phyloP scores from a whole-genome alignment of 2,888 invertebrate species.

The Myopa tessellatipennis region DNA sequence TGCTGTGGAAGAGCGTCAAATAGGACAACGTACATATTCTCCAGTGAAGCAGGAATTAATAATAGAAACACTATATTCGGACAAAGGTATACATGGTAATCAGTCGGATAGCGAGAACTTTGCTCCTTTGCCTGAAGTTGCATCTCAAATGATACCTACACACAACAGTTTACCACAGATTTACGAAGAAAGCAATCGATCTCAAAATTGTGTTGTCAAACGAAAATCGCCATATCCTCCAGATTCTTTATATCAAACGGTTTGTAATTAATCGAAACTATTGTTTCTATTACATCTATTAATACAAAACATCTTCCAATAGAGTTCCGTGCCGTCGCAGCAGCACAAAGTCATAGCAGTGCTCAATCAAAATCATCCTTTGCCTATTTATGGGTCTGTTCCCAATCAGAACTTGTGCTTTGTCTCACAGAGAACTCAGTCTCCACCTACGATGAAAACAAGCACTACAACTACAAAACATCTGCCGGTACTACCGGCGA shows the following conservation, averaged over 20 bases:
- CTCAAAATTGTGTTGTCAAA: constrained; percentile 17
- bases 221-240: neutral
- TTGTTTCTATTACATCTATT: neutral
- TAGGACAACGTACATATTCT: constrained; percentile 13
- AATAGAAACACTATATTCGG: constrained; percentile 26
- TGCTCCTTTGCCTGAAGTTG: neutral
- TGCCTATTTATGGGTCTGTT: neutral
- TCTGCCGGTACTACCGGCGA: neutral
- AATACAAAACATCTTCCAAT: neutral
- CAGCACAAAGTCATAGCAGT: constrained; percentile 22
- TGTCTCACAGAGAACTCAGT: neutral
- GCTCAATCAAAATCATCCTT: constrained; percentile 28
- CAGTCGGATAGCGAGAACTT: constrained; percentile 22
- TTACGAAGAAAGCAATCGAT: constrained; percentile 16
- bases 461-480: neutral
- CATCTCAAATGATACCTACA: neutral
- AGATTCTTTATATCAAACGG: constrained; percentile 5
- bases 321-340: neutral
- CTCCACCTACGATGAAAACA: neutral
- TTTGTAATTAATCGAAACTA: neutral
- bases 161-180: constrained; percentile 7
- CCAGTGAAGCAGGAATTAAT: constrained; percentile 29
- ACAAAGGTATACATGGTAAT: neutral
- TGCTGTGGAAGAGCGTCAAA: constrained; percentile 19
- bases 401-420: constrained; percentile 17